Evolutionary conservation across 2,888 invertebrate genomes (phyloP), one percentile per base, ranked within the genome.

Genomic region (Acrobasis consociella): DNA sequence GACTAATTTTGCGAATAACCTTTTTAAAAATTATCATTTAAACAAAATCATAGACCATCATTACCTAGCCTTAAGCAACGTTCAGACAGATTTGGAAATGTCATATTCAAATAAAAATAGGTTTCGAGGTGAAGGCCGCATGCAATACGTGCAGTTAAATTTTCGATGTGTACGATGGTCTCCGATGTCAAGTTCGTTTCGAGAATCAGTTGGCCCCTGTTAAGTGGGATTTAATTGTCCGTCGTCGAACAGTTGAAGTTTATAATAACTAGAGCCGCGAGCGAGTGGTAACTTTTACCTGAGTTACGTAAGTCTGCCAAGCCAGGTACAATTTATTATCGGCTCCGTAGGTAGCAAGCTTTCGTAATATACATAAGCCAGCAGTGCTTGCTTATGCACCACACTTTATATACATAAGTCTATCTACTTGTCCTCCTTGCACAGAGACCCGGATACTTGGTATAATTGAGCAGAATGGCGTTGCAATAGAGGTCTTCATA

Each of bases 251-350:
- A 71, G 77, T 75, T 85, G 85, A 87, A 88, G 84, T 89, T 87
- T 85, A 86, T 81, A 87, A 82, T 82, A n/a, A n/a, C n/a, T n/a
- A 85, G 78, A 82, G 80, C 78, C 72, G 76, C 79, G 71, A 83
- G 83, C 83, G 80, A 86, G 79, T 80, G 85, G 86, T 85, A 82
- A 91, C 91, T 91, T 91, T 91, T 91, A 91, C 91, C 86, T 81
- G 80, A 70, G 73, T 91, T 90, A 85, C 86, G 86, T 87, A 91
- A 91, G 72, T 67, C 71, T 74, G 82, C 83, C 88, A 85, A 83
- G 82, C 83, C 88, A 85, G 83, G 82, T 80, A 88, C 87, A 86
- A 88, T 90, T 91, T 91, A 89, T 86, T 89, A 89, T 88, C 81
- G 86, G 78, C 84, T 83, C 74, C 83, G 86, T 81, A 81, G 81